Evolutionary conservation across 1,140 invertebrate species (phyloP).

Genomic region (Achatina immaculata): DNA sequence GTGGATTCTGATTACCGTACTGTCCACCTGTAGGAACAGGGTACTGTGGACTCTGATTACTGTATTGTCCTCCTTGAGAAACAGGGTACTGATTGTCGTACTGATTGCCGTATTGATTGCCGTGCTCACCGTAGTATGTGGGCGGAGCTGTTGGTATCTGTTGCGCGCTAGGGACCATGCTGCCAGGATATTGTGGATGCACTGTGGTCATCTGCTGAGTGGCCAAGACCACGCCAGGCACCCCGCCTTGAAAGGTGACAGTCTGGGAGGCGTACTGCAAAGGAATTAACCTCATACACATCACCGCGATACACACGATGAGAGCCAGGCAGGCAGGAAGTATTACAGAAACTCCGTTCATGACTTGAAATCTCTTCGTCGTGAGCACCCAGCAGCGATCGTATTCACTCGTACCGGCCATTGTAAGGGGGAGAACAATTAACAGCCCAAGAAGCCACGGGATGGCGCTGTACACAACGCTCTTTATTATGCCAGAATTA

Average conservation of each 20-base stretch:
- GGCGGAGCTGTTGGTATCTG: neutral
- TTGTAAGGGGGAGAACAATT: neutral
- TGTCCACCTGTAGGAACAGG: neutral
- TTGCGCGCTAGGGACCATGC: neutral
- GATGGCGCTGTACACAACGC: neutral
- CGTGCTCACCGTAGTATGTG: neutral
- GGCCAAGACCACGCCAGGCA: neutral
- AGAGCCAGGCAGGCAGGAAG: neutral
- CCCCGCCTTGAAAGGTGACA: neutral
- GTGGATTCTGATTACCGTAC: neutral
- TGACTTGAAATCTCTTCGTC: neutral
- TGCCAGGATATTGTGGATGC: neutral
- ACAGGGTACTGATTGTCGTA: neutral
- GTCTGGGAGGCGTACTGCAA: neutral
- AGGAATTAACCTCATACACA: neutral
- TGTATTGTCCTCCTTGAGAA: no score
- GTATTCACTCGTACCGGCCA: neutral
- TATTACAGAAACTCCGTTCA: neutral
- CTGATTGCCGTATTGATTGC: neutral
- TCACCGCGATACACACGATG: neutral
- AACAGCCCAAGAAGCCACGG: neutral
- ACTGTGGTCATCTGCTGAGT: neutral
- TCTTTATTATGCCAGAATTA: neutral
- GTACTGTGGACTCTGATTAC: neutral
- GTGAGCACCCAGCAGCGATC: neutral